Evolutionary conservation across 2,888 invertebrate genomes (phyloP).

Genomic region (Apamea epomidion): DNA sequence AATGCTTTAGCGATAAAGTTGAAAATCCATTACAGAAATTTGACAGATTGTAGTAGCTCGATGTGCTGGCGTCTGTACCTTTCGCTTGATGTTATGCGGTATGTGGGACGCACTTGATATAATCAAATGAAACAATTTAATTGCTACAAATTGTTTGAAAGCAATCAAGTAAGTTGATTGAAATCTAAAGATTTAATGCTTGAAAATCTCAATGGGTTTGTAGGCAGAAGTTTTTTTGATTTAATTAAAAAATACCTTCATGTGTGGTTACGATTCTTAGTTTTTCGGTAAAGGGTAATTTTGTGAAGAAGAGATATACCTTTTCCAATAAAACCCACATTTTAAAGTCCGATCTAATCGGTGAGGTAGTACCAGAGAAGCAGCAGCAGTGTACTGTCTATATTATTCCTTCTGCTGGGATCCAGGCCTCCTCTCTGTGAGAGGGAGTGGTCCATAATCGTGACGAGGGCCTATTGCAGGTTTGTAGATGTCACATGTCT

Average conservation of each 20-base stretch:
- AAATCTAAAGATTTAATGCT: slow-evolving; percentile 11
- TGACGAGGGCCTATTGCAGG: too few species aligned
- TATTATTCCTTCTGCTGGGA: too few species aligned
- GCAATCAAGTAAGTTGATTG: slow-evolving; percentile 30
- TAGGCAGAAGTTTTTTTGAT: background rate
- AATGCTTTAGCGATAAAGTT: too few species aligned
- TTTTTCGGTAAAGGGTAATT: background rate
- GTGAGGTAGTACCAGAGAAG: too few species aligned
- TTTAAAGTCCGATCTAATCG: background rate
- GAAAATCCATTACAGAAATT: too few species aligned
- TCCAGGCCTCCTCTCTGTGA: too few species aligned
- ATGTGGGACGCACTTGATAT: background rate
- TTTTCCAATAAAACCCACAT: background rate
- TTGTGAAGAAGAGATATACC: background rate
- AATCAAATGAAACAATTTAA: slow-evolving; percentile 2
- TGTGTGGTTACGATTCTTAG: background rate
- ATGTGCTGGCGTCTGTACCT: background rate
- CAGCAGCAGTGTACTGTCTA: too few species aligned
- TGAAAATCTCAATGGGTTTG: slow-evolving; percentile 10
- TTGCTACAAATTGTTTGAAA: slow-evolving; percentile 23
- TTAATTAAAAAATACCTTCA: too few species aligned
- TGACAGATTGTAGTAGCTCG: too few species aligned
- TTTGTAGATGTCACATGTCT: too few species aligned
- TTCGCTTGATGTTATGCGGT: background rate
- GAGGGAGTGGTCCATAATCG: too few species aligned